Percentiles rank a stretch among this genome's conserved stretches.
Evolutionary conservation across 2,113 vertebrate species (phyloP).

Genomic region (Melanerpes aurifrons): DNA sequence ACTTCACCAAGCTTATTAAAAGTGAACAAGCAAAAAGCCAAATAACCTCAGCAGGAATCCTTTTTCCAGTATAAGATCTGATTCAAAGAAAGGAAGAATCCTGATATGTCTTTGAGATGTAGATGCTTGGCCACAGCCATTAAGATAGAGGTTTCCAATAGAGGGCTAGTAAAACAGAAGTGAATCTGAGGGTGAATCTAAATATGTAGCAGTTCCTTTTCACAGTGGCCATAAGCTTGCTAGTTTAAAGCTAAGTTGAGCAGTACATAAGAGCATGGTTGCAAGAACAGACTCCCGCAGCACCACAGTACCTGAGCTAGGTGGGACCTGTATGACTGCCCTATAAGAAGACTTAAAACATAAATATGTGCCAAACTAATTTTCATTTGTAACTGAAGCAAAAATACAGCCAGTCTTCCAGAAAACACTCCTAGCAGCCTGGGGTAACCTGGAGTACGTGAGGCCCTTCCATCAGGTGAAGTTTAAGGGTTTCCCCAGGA

Average conservation of each 20-base stretch:
- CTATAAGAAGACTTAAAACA: background rate
- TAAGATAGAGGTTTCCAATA: background rate
- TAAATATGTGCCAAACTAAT: background rate
- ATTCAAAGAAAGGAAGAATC: background rate
- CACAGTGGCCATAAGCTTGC: background rate
- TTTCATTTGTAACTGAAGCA: background rate
- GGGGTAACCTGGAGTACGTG: background rate
- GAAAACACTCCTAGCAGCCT: background rate
- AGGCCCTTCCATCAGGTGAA: background rate
- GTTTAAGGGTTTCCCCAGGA: background rate
- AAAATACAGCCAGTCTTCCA: background rate
- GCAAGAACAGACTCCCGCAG: background rate
- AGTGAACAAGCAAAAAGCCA: background rate
- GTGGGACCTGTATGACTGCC: background rate
- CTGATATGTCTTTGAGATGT: background rate
- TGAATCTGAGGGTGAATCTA: background rate
- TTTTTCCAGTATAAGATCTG: background rate
- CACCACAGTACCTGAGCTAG: background rate
- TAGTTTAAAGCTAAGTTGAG: background rate
- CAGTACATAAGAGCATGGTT: background rate
- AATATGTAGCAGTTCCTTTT: too few relatives aligned
- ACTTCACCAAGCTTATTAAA: background rate
- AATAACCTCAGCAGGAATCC: background rate
- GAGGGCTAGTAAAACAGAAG: background rate
- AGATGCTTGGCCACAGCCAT: background rate